Percentiles rank a stretch among this genome's conserved stretches.
These are phyloP conservation scores for Leptobrachium leishanense DNA, from an alignment of 2,113 vertebrate species.

Conservation along the genomic window DNA sequence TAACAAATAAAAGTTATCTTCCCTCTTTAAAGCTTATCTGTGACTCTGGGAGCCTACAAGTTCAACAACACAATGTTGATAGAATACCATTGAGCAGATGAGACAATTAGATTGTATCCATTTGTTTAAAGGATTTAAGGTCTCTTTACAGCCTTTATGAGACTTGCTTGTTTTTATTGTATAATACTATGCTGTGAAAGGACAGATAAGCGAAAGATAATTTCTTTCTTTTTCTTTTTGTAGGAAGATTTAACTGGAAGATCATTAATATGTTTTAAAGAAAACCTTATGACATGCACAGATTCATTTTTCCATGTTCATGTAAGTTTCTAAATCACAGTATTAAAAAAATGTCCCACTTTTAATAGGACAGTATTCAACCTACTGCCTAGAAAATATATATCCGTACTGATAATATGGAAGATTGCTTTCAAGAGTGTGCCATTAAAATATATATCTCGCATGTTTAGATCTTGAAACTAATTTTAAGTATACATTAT, in stretches of 20 bases:
- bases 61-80: constrained; percentile 61
- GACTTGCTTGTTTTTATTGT: constrained; percentile 62
- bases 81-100: constrained; percentile 61
- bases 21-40: constrained; percentile 66
- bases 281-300: not conserved
- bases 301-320: not conserved
- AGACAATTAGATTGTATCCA: constrained; percentile 70
- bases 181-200: constrained; percentile 59
- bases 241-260: not conserved
- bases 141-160: constrained; percentile 57
- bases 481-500: no score
- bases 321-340: not conserved
- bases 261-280: not conserved
- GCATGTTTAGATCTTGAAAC: no score
- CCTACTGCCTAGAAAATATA: not conserved
- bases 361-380: not conserved
- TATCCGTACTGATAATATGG: not conserved
- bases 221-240: constrained; percentile 32
- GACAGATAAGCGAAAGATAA: constrained; percentile 59
- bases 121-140: constrained; percentile 74
- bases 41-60: constrained; percentile 59
- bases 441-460: not conserved
- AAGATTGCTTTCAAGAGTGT: not conserved
- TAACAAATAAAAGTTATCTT: constrained; percentile 72
- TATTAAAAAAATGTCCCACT: not conserved